Evolutionary conservation across 2,113 vertebrate genomes (phyloP).

Genomic region (Misgurnus anguillicaudatus): DNA sequence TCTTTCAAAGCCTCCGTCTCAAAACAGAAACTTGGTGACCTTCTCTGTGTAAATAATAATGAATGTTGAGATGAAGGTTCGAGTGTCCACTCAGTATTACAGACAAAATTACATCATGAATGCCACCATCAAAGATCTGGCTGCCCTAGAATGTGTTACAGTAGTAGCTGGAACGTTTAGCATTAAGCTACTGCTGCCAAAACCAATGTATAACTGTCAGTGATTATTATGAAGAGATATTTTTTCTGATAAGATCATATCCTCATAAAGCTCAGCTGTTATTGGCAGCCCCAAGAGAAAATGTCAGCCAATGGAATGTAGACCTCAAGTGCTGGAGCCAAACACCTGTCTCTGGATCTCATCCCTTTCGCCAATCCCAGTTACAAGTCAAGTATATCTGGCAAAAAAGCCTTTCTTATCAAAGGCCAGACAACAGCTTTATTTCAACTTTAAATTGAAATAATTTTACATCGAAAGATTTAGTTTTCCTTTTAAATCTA

Average conservation of each 20-base stretch:
- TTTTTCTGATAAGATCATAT: not conserved
- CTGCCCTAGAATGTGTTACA: not conserved
- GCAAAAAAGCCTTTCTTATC: not conserved
- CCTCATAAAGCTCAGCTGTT: constrained; percentile 3
- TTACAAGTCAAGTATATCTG: not conserved
- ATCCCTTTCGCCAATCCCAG: not conserved
- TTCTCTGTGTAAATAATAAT: not conserved
- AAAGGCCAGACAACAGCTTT: too few species aligned
- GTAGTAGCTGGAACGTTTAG: not conserved
- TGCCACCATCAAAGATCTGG: not conserved
- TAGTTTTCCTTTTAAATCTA: too few species aligned
- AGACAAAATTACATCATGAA: not conserved
- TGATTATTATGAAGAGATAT: not conserved
- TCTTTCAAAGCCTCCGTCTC: too few species aligned
- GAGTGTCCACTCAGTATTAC: not conserved
- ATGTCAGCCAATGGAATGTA: constrained; percentile 2
- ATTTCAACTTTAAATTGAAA: too few species aligned
- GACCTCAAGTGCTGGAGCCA: not conserved
- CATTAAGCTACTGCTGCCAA: not conserved
- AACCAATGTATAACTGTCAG: not conserved
- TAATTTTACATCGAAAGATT: too few species aligned
- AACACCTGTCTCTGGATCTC: not conserved
- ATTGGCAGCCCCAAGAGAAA: constrained; percentile 22
- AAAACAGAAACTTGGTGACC: too few species aligned
- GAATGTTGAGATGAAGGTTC: not conserved